These are phyloP conservation scores for Myathropa florea DNA, from an alignment of 2,888 invertebrate species.

Conservation along the genomic window DNA sequence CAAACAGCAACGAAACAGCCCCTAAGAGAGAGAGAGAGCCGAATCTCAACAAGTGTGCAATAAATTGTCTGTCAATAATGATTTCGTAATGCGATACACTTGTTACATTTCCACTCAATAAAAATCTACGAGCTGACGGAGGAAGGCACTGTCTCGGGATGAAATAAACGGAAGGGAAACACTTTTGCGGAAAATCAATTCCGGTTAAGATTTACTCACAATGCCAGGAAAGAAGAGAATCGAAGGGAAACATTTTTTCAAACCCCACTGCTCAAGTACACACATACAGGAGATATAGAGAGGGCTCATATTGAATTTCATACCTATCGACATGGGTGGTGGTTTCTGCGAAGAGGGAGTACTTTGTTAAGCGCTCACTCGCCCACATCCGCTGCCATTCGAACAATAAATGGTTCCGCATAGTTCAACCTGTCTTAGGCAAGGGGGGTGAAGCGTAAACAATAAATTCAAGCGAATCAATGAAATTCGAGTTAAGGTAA, in stretches of 20 bases:
- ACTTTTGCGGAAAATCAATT: constrained; percentile 70
- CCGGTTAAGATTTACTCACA: constrained; percentile 69
- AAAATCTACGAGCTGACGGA: constrained; percentile 69
- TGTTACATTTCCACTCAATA: constrained; percentile 72
- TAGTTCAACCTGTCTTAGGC: constrained; percentile 52
- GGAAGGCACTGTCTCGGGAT: constrained; percentile 64
- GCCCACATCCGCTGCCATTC: background rate
- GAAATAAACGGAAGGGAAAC: constrained; percentile 68
- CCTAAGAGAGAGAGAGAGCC: constrained; percentile 61
- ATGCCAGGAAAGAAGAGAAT: constrained; percentile 26
- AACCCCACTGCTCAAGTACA: background rate
- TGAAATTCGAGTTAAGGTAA: constrained; percentile 59
- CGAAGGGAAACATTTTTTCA: constrained; percentile 40
- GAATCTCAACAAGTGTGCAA: constrained; percentile 73
- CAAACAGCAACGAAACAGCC: constrained; percentile 62
- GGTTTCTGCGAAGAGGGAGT: background rate
- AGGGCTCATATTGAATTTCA: constrained; percentile 61
- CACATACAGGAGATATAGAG: constrained; percentile 1
- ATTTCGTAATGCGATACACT: constrained; percentile 74
- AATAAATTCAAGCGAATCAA: constrained; percentile 56
- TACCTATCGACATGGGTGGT: constrained; percentile 33
- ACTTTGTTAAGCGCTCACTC: constrained; percentile 5
- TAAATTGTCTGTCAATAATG: constrained; percentile 74
- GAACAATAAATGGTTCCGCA: constrained; percentile 58
- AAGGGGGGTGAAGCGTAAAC: constrained; percentile 47